Percentiles rank a stretch among this genome's conserved stretches.
phyloP scores from a whole-genome alignment of 1,140 invertebrate species.

The Caerostris darwini region DNA sequence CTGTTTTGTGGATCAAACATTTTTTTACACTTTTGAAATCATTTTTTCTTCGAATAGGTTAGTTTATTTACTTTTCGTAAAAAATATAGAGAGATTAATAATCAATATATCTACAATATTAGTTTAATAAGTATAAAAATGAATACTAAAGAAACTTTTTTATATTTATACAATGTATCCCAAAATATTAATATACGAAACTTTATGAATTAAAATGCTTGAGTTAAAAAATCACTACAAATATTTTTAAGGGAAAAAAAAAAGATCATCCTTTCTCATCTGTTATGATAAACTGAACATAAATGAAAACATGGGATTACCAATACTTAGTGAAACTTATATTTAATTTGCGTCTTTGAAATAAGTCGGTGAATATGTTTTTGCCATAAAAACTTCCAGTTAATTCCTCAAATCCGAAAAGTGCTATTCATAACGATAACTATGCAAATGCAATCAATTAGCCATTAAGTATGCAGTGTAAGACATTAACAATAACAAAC shows the following conservation, averaged over 20 bases:
- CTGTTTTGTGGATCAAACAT: too few species aligned
- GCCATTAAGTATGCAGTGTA: conserved; percentile 17
- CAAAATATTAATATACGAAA: too few species aligned
- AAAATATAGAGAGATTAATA: too few species aligned
- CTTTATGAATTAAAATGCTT: too few species aligned
- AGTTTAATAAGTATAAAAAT: too few species aligned
- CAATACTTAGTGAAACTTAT: neutral
- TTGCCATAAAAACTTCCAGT: neutral
- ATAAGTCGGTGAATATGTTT: neutral
- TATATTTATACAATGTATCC: too few species aligned
- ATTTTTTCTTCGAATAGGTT: too few species aligned
- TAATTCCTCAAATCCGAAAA: neutral
- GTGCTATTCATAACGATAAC: conserved; percentile 10
- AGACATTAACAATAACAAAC: conserved; percentile 29
- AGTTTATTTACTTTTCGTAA: too few species aligned
- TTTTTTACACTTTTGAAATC: too few species aligned
- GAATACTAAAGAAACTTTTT: too few species aligned
- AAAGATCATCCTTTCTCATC: neutral
- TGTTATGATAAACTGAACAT: neutral
- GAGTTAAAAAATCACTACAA: neutral
- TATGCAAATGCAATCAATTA: conserved; percentile 21
- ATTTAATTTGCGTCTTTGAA: neutral
- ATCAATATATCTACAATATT: too few species aligned
- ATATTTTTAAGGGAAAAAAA: too few species aligned
- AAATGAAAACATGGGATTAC: neutral